These are phyloP conservation scores for Ifrita kowaldi DNA, from an alignment of 2,113 vertebrate species.

Conservation along the genomic window DNA sequence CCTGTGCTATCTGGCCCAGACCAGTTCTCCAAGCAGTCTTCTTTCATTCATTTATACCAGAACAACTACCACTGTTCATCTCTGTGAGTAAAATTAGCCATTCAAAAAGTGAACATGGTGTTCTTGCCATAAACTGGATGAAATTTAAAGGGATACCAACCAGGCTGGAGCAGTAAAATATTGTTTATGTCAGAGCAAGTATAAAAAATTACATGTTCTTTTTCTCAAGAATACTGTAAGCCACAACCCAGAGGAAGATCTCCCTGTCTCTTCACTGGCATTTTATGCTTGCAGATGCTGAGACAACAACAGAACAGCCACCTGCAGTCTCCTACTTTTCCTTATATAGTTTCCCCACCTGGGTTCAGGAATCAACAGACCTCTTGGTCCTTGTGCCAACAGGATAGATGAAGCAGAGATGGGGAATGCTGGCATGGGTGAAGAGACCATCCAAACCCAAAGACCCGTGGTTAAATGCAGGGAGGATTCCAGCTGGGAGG, in stretches of 20 bases:
- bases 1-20: slow-evolving; percentile 31
- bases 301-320: not conserved
- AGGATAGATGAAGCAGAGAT: not conserved
- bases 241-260: not conserved
- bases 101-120: not conserved
- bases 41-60: not conserved
- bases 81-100: not conserved
- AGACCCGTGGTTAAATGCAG: not conserved
- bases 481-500: not conserved
- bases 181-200: not conserved
- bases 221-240: not conserved
- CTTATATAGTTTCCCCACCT: not conserved
- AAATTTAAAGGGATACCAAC: not conserved
- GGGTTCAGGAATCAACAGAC: not conserved
- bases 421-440: not conserved
- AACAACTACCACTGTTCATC: not conserved
- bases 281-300: not conserved
- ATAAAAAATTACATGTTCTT: not conserved
- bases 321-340: not conserved
- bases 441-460: not conserved
- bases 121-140: not conserved
- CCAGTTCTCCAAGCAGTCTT: not conserved
- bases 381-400: not conserved
- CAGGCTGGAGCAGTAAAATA: not conserved
- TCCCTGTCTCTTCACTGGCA: not conserved